Evolutionary conservation across 2,113 vertebrate species (phyloP), one percentile per base, ranked within the genome.

Genomic region (Sinocyclocheilus maitianheensis): DNA sequence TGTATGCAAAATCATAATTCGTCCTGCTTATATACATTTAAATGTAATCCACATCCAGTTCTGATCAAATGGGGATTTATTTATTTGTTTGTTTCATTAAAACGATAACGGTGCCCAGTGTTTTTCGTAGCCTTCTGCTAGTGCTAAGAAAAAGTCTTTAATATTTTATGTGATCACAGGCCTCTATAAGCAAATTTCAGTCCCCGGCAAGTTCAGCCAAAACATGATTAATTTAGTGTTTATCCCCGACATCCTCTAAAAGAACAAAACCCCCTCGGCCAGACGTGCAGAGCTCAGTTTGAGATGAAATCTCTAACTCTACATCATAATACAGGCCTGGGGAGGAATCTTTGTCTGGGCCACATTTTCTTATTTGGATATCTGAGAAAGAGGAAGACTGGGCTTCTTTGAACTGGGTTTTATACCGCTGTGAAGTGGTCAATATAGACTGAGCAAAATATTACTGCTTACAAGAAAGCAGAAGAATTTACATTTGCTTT

Each of bases 141-240:
- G 91, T 91, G 95, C 95, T 94, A 91, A 92, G 94, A 92, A 93
- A 94, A 93, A 93, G 90, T 90, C 91, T 95, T 84, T 94, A 98
- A 99, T 98, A 98, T 98, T 99, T 98, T 92, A 99, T 99, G 95
- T 80, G 90, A 91, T 98, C 96, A 96, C 93, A 93, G 96, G 94
- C 94, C 94, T 97, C 96, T 96, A 96, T 96, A 96, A 96, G 96
- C 97, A 97, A 97, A 98, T 97, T 97, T 93, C 92, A 95, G 92
- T 95, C 92, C 91, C 93, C 77, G 88, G 94, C 94, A 97, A 98
- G 96, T 97, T 96, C 95, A 96, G 94, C 93, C 94, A 95, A 96
- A 94, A 93, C 95, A 98, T 99, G 96, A 97, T 97, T 98, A 98
- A 98, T 99, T 98, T 96, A 98, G 93, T 95, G 92, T 95, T 95